A percentile compares a stretch with the other conserved stretches of the same genome.
These are phyloP conservation scores for Scrobipalpa costella DNA, from an alignment of 2,888 invertebrate species.

Conservation along the genomic window DNA sequence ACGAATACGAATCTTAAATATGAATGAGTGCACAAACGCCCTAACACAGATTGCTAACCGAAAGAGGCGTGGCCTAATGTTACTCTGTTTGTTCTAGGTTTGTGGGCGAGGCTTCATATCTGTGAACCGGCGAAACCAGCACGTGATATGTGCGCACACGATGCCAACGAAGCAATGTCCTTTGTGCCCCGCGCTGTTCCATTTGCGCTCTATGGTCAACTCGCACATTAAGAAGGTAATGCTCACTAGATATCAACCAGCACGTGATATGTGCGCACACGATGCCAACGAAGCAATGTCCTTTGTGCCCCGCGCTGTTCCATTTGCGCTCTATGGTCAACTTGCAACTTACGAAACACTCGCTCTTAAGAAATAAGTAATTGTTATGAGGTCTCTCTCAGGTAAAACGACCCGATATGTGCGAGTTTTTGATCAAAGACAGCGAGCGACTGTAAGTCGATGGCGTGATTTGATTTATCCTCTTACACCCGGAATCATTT, in stretches of 20 bases:
- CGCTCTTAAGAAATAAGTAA: too few species aligned
- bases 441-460: too few species aligned
- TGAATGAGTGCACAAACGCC: too few species aligned
- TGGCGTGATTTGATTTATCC: too few species aligned
- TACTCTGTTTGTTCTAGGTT: conserved; percentile 44
- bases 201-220: conserved; percentile 73
- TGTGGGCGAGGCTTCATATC: conserved; percentile 70
- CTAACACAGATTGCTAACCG: too few species aligned
- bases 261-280: conserved; percentile 68
- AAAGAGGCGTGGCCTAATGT: too few species aligned
- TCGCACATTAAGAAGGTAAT: conserved; percentile 69
- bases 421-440: too few species aligned
- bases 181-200: conserved; percentile 74
- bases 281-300: conserved; percentile 65
- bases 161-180: conserved; percentile 68
- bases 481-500: too few species aligned
- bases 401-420: too few species aligned
- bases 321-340: background rate
- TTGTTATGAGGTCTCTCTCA: too few species aligned
- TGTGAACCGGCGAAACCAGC: conserved; percentile 68
- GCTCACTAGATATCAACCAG: conserved; percentile 47
- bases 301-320: conserved; percentile 40
- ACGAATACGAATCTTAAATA: too few species aligned
- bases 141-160: conserved; percentile 66
- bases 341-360: too few species aligned